Percentiles rank a stretch among this genome's conserved stretches.
Evolutionary conservation across 1,140 invertebrate genomes (phyloP).

Genomic region (Drosophila malerkotliana): DNA sequence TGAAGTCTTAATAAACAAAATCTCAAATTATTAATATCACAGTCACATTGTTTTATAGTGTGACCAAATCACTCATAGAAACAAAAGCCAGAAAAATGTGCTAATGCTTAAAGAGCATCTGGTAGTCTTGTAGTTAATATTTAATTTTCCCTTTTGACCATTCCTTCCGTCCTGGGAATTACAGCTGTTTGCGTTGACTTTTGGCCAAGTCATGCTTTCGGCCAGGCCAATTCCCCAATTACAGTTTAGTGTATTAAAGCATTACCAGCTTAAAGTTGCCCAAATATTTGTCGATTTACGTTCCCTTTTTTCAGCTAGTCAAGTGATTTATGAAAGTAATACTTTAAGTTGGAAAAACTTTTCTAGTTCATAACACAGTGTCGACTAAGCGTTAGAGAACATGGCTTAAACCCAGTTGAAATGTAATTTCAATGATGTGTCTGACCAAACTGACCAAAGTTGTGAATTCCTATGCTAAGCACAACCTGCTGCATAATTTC

Average conservation of each 20-base stretch:
- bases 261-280: conserved; percentile 34
- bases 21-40: not conserved
- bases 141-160: not conserved
- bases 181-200: conserved; percentile 18
- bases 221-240: conserved; percentile 50
- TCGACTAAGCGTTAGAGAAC: not conserved
- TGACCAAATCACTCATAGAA: no score
- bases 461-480: conserved; percentile 15
- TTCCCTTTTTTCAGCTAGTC: not conserved
- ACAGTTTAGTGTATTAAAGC: conserved; percentile 56
- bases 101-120: not conserved
- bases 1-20: not conserved
- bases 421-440: conserved; percentile 1
- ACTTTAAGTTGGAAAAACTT: not conserved
- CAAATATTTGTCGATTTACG: conserved; percentile 10
- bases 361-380: not conserved
- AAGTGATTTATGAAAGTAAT: not conserved
- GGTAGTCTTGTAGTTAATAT: not conserved
- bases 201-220: conserved; percentile 33
- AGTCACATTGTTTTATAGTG: not conserved
- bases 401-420: not conserved
- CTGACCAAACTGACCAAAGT: conserved; percentile 5
- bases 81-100: not conserved
- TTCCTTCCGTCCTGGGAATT: not conserved
- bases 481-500: conserved; percentile 24